Conservation (phyloP, 1,140 invertebrate genomes). For the Ceratitis capitata region DNA sequence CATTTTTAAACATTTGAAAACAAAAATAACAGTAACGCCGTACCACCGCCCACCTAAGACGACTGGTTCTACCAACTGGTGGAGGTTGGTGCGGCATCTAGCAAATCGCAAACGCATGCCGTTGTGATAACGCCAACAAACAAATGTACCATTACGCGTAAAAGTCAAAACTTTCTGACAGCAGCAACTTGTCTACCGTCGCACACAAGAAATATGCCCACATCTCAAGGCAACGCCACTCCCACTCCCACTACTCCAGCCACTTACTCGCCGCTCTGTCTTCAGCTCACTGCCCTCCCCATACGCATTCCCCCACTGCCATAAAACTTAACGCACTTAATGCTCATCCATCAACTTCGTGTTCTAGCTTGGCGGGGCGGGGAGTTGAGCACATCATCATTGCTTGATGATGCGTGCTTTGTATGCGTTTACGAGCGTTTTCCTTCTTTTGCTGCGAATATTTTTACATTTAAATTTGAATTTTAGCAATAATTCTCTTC, state of each 20-base stretch:
- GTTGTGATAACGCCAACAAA: background rate
- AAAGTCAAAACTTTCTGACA: conserved; percentile 38
- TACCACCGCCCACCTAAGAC: background rate
- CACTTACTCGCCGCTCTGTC: background rate
- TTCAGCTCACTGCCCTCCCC: background rate
- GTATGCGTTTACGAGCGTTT: conserved; percentile 44
- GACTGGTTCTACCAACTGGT: background rate
- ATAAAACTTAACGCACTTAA: background rate
- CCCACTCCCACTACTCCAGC: background rate
- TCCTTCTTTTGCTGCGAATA: background rate
- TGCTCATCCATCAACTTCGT: conserved; percentile 15
- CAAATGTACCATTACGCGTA: background rate
- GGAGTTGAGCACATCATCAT: conserved; percentile 64
- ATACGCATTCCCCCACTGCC: background rate
- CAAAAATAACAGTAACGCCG: background rate
- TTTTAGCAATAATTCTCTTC: conserved; percentile 43
- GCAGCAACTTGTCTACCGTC: conserved; percentile 3
- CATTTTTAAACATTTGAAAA: background rate
- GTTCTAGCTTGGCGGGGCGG: conserved; percentile 48
- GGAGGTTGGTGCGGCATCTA: background rate
- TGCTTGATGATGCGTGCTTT: conserved; percentile 62
- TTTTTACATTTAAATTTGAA: conserved; percentile 41
- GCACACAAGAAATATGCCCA: background rate
- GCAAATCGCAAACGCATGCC: background rate
- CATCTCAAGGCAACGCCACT: background rate